Base-by-base conservation (phyloP, 1,140 invertebrate species). In the Zaprionus taronus region DNA sequence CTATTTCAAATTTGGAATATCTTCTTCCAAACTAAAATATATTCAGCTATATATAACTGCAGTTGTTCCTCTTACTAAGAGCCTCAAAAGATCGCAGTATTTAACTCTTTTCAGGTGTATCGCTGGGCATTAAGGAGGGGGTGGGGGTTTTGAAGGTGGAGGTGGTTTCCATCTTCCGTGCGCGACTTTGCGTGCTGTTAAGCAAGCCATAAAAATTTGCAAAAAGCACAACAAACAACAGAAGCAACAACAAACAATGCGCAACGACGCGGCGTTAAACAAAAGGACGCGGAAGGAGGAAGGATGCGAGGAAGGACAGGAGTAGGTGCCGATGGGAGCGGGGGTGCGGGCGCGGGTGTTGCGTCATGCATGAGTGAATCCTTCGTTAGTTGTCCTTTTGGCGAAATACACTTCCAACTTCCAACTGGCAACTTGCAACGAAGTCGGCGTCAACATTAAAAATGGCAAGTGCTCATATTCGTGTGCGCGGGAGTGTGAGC, bases 151-250 rank as follows among this genome's bases (percentile, higher is more conserved):
- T 1, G 38, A 1, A 24, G 38, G 15, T 2, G 6, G n/a, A n/a
- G n/a, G 6, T 9, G 41, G n/a, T 28, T 36, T 24, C 51, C 22
- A 31, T 63, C 81, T 84, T 80, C 77, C 51, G 24, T 70, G 68
- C 44, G 41, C 79, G 82, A 86, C 83, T 73, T 86, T 86, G 83
- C 83, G 81, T 89, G 80, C 84, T 90, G 84, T 90, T 85, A 82
- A 89, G 89, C 85, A 89, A 89, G 81, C 81, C 84, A 89, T 90
- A 90, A 90, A 90, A 81, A 89, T 90, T 90, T 89, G 84, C 84
- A 79, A 81, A 84, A 78, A 75, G 74, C 71, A 74, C 66, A 70
- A 57, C 66, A 72, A 75, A 44, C 22, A 67, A 51, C 63, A 72
- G 31, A 71, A 74, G 34, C 26, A 67, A 44, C 63, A 77, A 34